Evolutionary conservation across 2,888 invertebrate species (phyloP).

Genomic region (Sinelater perroti): DNA sequence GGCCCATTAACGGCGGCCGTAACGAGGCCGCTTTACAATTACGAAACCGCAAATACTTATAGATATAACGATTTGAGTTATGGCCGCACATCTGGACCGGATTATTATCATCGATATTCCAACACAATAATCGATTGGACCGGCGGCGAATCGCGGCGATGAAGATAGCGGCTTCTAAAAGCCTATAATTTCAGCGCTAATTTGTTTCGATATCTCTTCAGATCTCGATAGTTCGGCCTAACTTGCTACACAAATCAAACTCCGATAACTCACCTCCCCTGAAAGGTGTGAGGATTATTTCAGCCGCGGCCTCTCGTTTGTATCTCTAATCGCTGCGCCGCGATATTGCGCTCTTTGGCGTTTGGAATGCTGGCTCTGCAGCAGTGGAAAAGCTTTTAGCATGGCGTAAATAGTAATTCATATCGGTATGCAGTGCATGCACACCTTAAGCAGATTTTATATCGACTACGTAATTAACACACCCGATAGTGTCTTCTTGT

Average conservation of each 20-base stretch:
- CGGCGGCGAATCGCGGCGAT: slow-evolving; percentile 57
- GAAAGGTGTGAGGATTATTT: slow-evolving; percentile 41
- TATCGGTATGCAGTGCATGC: too few species aligned
- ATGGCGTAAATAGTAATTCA: too few species aligned
- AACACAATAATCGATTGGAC: slow-evolving; percentile 60
- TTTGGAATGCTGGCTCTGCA: too few species aligned
- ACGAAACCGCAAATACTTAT: slow-evolving; percentile 55
- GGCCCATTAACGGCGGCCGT: slow-evolving; percentile 50
- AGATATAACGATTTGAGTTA: slow-evolving; percentile 59
- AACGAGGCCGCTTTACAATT: slow-evolving; percentile 55
- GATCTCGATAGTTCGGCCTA: slow-evolving; percentile 51
- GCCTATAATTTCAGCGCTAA: slow-evolving; percentile 62
- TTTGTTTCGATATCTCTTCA: slow-evolving; percentile 61
- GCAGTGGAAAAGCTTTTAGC: too few species aligned
- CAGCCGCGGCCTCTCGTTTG: slow-evolving; percentile 25
- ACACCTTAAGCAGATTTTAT: too few species aligned
- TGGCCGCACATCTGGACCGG: slow-evolving; percentile 55
- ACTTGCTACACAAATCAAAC: slow-evolving; percentile 45
- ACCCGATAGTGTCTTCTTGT: too few species aligned
- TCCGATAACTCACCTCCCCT: slow-evolving; percentile 41
- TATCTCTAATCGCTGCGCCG: slow-evolving; percentile 5
- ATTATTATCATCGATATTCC: slow-evolving; percentile 58
- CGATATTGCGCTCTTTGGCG: too few species aligned
- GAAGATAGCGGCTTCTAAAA: slow-evolving; percentile 62
- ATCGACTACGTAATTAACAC: too few species aligned